A percentile compares a stretch with the other conserved stretches of the same genome.
phyloP scores from a whole-genome alignment of 2,797 vertebrate species.

The Pelochelys cantorii region DNA sequence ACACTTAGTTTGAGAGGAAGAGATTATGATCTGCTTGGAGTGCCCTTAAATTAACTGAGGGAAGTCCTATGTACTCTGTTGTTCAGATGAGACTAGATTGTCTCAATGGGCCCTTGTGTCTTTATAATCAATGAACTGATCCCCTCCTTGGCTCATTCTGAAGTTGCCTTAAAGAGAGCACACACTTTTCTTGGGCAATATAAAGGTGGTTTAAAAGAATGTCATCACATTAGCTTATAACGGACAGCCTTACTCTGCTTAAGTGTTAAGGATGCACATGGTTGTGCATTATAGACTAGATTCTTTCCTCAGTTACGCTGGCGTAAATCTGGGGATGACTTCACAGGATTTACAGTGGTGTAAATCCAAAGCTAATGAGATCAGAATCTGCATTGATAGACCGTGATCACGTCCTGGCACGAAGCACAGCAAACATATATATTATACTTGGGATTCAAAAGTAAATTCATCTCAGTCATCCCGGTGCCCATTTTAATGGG shows the following conservation, averaged over 20 bases:
- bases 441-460: neutral
- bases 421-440: conserved; percentile 11
- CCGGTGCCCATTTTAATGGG: neutral
- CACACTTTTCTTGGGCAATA: neutral
- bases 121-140: neutral
- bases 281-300: neutral
- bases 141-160: neutral
- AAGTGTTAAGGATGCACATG: neutral
- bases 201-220: neutral
- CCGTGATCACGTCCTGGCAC: neutral
- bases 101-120: neutral
- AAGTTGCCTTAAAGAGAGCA: neutral
- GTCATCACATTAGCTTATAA: neutral
- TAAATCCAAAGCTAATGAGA: neutral
- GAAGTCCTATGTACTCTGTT: neutral
- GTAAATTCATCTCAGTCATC: neutral
- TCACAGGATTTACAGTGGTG: neutral
- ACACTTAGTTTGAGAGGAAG: neutral
- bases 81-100: neutral
- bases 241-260: neutral
- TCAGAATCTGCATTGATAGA: neutral
- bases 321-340: neutral
- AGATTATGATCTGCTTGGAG: neutral
- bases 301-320: neutral
- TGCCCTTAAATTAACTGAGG: neutral